Evolutionary conservation across 1,140 invertebrate species (phyloP).

Genomic region (Lasioglossum baleicum): DNA sequence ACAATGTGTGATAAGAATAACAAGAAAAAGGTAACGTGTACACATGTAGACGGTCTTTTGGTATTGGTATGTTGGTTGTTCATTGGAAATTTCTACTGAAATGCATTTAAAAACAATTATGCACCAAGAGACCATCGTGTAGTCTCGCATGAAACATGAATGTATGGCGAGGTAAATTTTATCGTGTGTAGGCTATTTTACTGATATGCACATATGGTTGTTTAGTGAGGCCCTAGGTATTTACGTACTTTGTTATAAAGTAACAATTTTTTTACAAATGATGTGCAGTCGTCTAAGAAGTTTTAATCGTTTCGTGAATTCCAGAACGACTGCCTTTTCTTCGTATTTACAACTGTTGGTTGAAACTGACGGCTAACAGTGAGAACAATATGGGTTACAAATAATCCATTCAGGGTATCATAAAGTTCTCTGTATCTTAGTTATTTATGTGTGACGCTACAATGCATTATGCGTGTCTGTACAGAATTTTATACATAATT

Average conservation of each 20-base stretch:
- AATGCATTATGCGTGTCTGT: slow-evolving; percentile 13
- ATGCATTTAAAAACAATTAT: no score
- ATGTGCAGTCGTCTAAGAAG: neutral
- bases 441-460: neutral
- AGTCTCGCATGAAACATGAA: neutral
- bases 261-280: neutral
- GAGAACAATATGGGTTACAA: slow-evolving; percentile 47
- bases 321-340: neutral
- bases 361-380: neutral
- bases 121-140: no score
- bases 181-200: neutral
- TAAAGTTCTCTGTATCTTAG: neutral
- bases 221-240: neutral
- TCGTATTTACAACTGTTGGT: neutral
- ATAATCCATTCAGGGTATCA: slow-evolving; percentile 51
- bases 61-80: no score
- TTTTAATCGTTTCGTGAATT: neutral
- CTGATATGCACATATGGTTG: neutral
- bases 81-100: no score
- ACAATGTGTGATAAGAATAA: slow-evolving; percentile 27
- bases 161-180: neutral
- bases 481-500: slow-evolving; percentile 59
- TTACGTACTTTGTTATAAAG: slow-evolving; percentile 3
- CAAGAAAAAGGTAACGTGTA: neutral
- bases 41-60: no score